Conservation (phyloP, 2,888 invertebrate genomes). For the Steinernema hermaphroditum region DNA sequence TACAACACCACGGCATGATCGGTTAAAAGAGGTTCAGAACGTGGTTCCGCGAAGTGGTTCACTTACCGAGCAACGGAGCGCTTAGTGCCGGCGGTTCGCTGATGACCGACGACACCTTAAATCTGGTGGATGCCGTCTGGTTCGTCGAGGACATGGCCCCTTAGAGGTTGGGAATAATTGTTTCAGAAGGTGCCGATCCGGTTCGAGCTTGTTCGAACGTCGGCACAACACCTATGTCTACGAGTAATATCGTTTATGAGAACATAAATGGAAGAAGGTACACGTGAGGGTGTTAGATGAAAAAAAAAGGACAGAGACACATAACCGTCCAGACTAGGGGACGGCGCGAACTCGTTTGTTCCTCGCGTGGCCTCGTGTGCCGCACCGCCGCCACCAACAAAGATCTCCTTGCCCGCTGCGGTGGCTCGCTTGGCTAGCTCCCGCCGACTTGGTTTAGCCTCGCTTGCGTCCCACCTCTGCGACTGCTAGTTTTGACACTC, state of each 20-base stretch:
- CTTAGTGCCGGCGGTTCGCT: background rate
- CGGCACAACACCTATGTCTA: background rate
- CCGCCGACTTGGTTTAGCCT: constrained; percentile 18
- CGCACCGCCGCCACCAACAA: constrained; percentile 18
- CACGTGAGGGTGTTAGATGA: background rate
- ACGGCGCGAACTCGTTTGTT: constrained; percentile 17
- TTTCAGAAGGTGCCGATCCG: background rate
- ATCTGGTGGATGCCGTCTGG: constrained; percentile 2
- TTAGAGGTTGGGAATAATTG: constrained; percentile 3
- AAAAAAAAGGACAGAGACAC: background rate
- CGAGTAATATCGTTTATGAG: background rate
- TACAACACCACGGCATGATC: no score
- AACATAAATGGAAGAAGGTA: background rate
- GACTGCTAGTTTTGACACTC: constrained; percentile 10
- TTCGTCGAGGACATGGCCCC: constrained; percentile 22
- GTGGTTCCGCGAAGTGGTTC: background rate
- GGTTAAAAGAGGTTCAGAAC: no score
- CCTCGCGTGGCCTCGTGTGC: constrained; percentile 14
- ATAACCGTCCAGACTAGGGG: background rate
- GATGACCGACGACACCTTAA: constrained; percentile 2
- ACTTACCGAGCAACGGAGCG: constrained; percentile 17
- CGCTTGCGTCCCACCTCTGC: constrained; percentile 14
- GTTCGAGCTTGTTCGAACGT: constrained; percentile 4
- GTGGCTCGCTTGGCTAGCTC: constrained; percentile 26
- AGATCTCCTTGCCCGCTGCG: constrained; percentile 19